Evolutionary conservation across 2,113 vertebrate genomes (phyloP).

Genomic region (Lepus timidus): DNA sequence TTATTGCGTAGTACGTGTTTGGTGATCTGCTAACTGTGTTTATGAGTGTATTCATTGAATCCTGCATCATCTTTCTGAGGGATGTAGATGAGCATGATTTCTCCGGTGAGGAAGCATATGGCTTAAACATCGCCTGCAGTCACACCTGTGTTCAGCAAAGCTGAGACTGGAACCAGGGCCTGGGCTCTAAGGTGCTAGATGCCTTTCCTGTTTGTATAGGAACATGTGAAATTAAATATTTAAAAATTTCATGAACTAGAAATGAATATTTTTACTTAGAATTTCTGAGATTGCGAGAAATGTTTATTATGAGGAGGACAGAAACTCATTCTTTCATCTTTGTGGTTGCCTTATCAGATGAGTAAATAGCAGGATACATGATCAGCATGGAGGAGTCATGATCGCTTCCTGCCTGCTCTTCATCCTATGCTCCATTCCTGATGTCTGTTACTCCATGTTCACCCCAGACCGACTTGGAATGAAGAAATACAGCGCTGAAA

Average conservation of each 20-base stretch:
- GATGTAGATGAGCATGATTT: neutral
- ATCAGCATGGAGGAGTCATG: neutral
- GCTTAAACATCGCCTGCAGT: neutral
- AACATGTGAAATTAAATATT: neutral
- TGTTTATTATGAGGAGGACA: neutral
- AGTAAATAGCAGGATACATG: neutral
- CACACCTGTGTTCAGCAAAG: neutral
- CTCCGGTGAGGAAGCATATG: neutral
- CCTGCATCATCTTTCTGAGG: neutral
- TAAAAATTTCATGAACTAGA: conserved; percentile 38
- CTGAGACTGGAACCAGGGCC: neutral
- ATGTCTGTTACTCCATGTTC: neutral
- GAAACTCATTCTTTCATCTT: neutral
- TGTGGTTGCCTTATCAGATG: neutral
- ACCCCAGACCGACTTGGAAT: neutral
- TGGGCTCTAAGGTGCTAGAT: neutral
- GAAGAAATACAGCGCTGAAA: conserved; percentile 43
- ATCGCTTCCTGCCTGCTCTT: neutral
- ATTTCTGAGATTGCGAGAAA: neutral
- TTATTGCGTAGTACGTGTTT: neutral
- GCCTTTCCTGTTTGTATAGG: neutral
- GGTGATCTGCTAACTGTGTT: neutral
- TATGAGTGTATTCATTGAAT: neutral
- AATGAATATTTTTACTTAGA: conserved; percentile 21
- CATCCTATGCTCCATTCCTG: neutral